These are phyloP conservation scores for Ptiloglossa arizonensis DNA, from an alignment of 1,140 invertebrate species.

Conservation along the genomic window DNA sequence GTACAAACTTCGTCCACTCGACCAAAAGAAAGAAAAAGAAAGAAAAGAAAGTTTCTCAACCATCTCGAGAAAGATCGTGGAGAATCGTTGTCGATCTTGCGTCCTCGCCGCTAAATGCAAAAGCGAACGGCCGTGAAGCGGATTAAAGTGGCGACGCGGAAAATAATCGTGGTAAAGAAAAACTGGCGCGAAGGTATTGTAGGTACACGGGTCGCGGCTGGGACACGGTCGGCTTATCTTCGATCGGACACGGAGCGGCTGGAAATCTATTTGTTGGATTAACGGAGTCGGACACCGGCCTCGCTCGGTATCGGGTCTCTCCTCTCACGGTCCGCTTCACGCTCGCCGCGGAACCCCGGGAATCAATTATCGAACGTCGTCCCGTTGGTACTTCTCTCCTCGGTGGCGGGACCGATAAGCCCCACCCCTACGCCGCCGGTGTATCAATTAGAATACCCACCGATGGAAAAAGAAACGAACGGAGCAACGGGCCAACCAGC, in stretches of 20 bases:
- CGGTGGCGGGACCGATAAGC: neutral
- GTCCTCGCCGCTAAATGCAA: constrained; percentile 13
- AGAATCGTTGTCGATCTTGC: neutral
- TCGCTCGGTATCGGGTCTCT: constrained; percentile 14
- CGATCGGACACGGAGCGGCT: constrained; percentile 37
- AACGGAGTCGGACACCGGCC: constrained; percentile 46
- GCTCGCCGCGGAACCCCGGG: constrained; percentile 23
- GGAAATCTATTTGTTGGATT: constrained; percentile 59
- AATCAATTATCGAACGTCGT: constrained; percentile 43
- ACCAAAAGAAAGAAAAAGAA: too few relatives aligned
- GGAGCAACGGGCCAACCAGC: too few relatives aligned
- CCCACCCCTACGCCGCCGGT: too few relatives aligned
- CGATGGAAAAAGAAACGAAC: too few relatives aligned
- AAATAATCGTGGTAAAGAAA: constrained; percentile 25
- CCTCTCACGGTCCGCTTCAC: constrained; percentile 10
- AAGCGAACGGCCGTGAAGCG: constrained; percentile 9
- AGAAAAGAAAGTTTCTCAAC: too few relatives aligned
- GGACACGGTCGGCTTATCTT: constrained; percentile 42
- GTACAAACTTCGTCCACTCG: too few relatives aligned
- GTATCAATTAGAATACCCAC: constrained; percentile 32
- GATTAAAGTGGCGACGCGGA: constrained; percentile 18
- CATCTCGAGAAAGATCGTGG: too few relatives aligned
- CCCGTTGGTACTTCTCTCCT: neutral
- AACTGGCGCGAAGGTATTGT: constrained; percentile 4
- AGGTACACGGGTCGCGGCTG: neutral